Conservation (phyloP, 2,888 invertebrate species). For the Gisinianus flammeolus region DNA sequence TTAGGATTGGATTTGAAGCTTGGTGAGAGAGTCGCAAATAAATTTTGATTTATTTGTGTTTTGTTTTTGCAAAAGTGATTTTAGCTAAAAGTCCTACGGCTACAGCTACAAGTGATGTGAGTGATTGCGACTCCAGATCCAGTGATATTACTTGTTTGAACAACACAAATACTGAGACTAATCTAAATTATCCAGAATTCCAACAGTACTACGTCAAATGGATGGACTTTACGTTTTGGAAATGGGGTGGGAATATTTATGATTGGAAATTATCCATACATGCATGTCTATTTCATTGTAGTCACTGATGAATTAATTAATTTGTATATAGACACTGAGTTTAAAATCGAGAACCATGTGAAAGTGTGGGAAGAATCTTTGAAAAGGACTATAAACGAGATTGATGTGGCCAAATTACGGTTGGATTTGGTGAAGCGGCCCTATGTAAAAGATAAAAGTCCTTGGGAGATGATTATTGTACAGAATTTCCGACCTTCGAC, state of each 20-base stretch:
- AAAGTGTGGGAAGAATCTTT: conserved; percentile 37
- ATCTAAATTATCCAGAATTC: conserved; percentile 48
- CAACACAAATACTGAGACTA: conserved; percentile 6
- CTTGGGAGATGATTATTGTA: conserved; percentile 49
- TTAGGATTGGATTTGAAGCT: too few relatives aligned
- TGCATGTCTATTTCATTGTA: too few relatives aligned
- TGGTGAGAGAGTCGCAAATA: too few relatives aligned
- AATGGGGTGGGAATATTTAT: too few relatives aligned
- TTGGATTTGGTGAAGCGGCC: conserved; percentile 43
- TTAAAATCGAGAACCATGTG: conserved; percentile 49
- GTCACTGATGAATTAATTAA: too few relatives aligned
- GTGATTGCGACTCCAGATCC: neutral
- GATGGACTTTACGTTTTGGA: conserved; percentile 49
- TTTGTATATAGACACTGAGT: too few relatives aligned
- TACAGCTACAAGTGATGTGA: neutral
- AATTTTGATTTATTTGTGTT: too few relatives aligned
- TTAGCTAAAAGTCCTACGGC: neutral
- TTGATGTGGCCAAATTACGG: conserved; percentile 41
- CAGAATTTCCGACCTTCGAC: conserved; percentile 42
- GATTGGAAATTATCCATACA: too few relatives aligned
- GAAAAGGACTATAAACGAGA: conserved; percentile 33
- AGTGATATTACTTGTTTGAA: neutral
- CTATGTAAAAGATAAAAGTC: conserved; percentile 39
- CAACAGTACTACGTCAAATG: conserved; percentile 47
- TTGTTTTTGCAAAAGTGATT: too few relatives aligned